phyloP scores from a whole-genome alignment of 2,888 invertebrate genomes.

The Apotomis betuletana region DNA sequence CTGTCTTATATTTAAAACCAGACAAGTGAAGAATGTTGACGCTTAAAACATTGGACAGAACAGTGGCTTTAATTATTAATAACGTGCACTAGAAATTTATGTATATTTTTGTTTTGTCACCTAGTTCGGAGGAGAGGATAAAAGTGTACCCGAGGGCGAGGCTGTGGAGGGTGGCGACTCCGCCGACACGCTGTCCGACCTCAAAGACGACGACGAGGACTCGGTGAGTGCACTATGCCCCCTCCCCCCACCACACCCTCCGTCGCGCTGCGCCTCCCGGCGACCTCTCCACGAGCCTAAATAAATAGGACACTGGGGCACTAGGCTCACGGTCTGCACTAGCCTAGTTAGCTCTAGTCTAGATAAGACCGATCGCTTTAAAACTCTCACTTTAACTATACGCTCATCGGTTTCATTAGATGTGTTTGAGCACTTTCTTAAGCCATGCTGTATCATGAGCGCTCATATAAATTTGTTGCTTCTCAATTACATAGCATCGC shows the following conservation, averaged over 20 bases:
- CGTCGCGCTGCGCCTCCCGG: slow-evolving; percentile 46
- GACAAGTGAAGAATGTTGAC: neutral
- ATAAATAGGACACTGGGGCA: slow-evolving; percentile 75
- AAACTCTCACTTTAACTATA: slow-evolving; percentile 50
- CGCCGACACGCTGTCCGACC: slow-evolving; percentile 76
- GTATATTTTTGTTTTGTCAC: slow-evolving; percentile 31
- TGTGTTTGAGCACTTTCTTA: slow-evolving; percentile 43
- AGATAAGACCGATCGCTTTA: slow-evolving; percentile 46
- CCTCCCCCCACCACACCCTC: slow-evolving; percentile 45
- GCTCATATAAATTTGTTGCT: slow-evolving; percentile 66
- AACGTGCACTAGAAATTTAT: slow-evolving; percentile 4
- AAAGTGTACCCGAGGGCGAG: slow-evolving; percentile 62
- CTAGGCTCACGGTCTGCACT: slow-evolving; percentile 62
- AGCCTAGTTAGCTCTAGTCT: slow-evolving; percentile 59
- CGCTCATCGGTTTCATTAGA: slow-evolving; percentile 47
- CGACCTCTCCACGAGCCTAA: slow-evolving; percentile 51
- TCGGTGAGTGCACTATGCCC: slow-evolving; percentile 85
- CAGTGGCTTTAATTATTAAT: slow-evolving; percentile 18
- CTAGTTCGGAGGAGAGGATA: slow-evolving; percentile 66
- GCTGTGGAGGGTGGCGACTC: slow-evolving; percentile 63
- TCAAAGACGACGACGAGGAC: slow-evolving; percentile 85
- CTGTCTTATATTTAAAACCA: neutral
- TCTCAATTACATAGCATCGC: slow-evolving; percentile 72
- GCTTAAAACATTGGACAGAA: neutral
- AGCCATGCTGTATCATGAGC: slow-evolving; percentile 51